Base-by-base conservation (phyloP, 2,113 vertebrate species). In the Ctenodactylus gundi region DNA sequence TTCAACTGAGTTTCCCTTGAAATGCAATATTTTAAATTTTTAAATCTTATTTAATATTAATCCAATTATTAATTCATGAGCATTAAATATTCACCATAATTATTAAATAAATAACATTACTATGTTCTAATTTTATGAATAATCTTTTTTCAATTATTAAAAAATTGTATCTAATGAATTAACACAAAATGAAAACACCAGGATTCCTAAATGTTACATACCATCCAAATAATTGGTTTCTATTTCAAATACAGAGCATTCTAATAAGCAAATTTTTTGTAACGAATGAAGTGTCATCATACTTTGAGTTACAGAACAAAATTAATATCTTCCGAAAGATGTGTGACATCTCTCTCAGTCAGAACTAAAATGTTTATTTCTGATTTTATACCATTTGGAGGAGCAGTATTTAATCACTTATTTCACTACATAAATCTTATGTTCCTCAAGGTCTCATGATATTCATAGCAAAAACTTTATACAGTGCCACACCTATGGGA, bases 71-170 rank as follows among this genome's bases (percentile, higher is more conserved):
- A 90, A 78, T 85, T 88, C 18, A 94, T 82, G 5, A 3, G 0
- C 18, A 94, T 91, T 90, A 94, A 88, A 85, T 93, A 95, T 87
- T 90, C 12, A 96, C 44, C 31, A 78, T 76, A 92, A 94, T 70
- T 85, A 29, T 70, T 94, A 82, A 85, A 36, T 84, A 94, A 89
- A 89, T 83, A 70, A 41, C 60, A 72, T 62, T 3, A 64, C 9
- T 89, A 23, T 84, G 83, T 85, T 91, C 18, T 88, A 36, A 68
- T 36, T 92, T 85, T 92, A 81, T 72, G 85, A 82, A 76, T 80
- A 5, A 67, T 64, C 89, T 62, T 44, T 78, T 95, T 97, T 94
- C 67, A 94, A 58, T 78, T 81, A 77, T 87, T 84, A 62, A 57
- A 77, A 93, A 76, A 18, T 17, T 44, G 0, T 41, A 55, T 85